A percentile compares a stretch with the other conserved stretches of the same genome.
Evolutionary conservation across 2,113 vertebrate species (phyloP).

Genomic region (Labeo catla): DNA sequence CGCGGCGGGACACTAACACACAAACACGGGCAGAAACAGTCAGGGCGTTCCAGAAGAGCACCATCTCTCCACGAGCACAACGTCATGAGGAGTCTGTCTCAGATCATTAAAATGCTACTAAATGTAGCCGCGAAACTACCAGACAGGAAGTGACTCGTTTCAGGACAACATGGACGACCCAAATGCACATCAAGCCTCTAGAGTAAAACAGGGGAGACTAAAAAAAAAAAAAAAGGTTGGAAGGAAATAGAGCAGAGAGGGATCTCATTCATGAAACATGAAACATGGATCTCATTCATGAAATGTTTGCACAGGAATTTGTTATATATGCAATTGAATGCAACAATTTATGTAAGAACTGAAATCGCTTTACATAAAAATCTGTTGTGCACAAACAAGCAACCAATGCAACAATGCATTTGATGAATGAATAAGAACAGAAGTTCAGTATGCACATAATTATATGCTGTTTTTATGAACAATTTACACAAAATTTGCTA

Average conservation of each 20-base stretch:
- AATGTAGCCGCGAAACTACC: neutral
- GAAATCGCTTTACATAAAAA: neutral
- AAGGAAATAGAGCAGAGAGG: neutral
- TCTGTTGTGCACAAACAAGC: neutral
- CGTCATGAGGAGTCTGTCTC: conserved; percentile 6
- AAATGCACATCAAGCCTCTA: conserved; percentile 1
- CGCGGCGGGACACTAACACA: neutral
- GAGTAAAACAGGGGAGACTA: neutral
- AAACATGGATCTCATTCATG: neutral
- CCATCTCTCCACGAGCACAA: neutral
- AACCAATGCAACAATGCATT: neutral
- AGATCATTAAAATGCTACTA: conserved; percentile 18
- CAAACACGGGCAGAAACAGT: neutral
- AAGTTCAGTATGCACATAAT: neutral
- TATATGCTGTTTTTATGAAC: neutral
- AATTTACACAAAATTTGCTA: neutral
- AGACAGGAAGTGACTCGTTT: neutral
- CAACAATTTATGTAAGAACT: neutral
- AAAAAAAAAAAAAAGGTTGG: neutral
- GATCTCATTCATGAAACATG: conserved; percentile 3
- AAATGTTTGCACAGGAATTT: neutral
- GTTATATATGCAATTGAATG: neutral
- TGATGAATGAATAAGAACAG: neutral
- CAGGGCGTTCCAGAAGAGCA: neutral
- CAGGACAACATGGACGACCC: neutral